phyloP scores from a whole-genome alignment of 2,888 invertebrate species.

The Drosophila ochracea region DNA sequence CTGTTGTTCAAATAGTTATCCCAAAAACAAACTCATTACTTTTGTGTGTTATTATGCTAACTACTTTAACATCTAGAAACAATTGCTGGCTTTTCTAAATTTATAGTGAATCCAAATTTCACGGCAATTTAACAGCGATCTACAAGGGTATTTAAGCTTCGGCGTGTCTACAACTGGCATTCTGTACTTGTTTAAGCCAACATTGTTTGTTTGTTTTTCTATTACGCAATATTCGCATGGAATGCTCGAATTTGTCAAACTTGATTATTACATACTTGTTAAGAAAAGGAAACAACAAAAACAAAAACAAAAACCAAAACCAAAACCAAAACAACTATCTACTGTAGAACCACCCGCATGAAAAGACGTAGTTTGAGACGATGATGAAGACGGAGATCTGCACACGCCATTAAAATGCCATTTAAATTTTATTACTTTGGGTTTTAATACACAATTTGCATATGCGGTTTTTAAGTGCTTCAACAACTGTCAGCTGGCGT shows the following conservation, averaged over 20 bases:
- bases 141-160: background rate
- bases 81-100: background rate
- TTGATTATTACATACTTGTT: constrained; percentile 34
- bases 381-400: constrained; percentile 12
- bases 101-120: background rate
- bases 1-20: background rate
- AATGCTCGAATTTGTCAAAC: constrained; percentile 55
- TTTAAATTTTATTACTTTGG: constrained; percentile 54
- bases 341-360: constrained; percentile 1
- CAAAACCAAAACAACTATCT: background rate
- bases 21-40: background rate
- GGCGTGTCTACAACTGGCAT: background rate
- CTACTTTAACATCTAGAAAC: background rate
- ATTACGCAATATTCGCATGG: constrained; percentile 50
- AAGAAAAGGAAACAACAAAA: background rate
- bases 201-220: constrained; percentile 45
- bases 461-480: constrained; percentile 58
- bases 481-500: background rate
- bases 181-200: constrained; percentile 7
- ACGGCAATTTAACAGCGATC: background rate
- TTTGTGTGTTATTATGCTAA: background rate
- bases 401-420: constrained; percentile 75
- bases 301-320: background rate
- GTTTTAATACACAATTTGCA: constrained; percentile 69
- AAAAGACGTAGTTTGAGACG: background rate